A percentile compares a stretch with the other conserved stretches of the same genome.
These are phyloP conservation scores for Tenthredo scrophulariae DNA, from an alignment of 2,888 invertebrate genomes.

Conservation along the genomic window DNA sequence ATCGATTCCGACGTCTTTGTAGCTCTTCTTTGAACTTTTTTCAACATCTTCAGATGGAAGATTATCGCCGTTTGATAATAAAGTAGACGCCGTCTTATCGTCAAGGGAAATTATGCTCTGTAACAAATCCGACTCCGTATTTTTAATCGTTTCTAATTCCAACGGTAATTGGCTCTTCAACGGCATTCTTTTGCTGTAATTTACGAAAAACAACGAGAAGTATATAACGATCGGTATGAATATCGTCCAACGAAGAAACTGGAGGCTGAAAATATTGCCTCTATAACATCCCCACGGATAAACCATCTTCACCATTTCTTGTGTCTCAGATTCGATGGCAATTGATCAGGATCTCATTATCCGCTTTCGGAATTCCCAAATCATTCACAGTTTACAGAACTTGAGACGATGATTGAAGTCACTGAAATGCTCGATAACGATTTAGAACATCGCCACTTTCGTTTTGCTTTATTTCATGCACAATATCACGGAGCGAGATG, in stretches of 20 bases:
- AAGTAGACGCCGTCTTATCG: not conserved
- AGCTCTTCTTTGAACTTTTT: constrained; percentile 34
- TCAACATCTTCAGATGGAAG: not conserved
- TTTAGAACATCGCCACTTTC: not conserved
- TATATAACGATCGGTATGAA: constrained; percentile 72
- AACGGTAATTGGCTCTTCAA: constrained; percentile 63
- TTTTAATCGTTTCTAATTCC: constrained; percentile 52
- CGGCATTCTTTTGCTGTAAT: constrained; percentile 68
- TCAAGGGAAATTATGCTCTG: not conserved
- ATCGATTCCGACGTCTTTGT: constrained; percentile 56
- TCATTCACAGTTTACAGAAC: not conserved
- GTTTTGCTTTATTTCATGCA: not conserved
- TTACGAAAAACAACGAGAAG: constrained; percentile 68
- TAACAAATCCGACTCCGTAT: not conserved
- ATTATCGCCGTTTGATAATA: not conserved
- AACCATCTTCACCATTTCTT: not conserved
- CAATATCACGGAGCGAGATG: not conserved
- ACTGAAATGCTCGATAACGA: not conserved
- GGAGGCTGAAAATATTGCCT: constrained; percentile 51
- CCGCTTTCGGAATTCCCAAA: not conserved
- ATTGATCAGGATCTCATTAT: not conserved
- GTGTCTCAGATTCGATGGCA: not conserved
- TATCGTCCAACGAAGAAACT: constrained; percentile 70
- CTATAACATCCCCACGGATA: not conserved
- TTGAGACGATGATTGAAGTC: not conserved